phyloP scores from a whole-genome alignment of 2,113 vertebrate genomes.

The Panurus biarmicus region DNA sequence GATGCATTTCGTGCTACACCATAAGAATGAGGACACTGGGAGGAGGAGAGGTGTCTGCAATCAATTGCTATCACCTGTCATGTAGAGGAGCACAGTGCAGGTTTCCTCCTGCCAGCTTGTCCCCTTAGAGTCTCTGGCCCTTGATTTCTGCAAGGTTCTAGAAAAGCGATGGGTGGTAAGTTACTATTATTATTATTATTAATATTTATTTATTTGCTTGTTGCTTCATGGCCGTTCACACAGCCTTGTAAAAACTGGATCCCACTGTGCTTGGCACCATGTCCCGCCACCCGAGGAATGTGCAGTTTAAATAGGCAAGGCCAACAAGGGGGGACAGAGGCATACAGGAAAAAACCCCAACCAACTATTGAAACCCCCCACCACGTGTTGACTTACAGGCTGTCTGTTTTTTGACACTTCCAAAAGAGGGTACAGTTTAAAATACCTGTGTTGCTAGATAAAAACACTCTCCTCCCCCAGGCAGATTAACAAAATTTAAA shows the following conservation, averaged over 20 bases:
- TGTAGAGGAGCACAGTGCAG: not conserved
- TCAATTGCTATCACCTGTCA: not conserved
- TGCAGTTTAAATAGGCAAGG: not conserved
- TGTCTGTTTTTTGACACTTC: not conserved
- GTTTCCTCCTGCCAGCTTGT: not conserved
- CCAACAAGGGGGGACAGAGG: not conserved
- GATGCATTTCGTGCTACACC: not conserved
- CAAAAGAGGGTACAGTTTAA: not conserved
- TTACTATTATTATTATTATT: not conserved
- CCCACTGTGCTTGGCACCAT: not conserved
- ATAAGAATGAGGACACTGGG: not conserved
- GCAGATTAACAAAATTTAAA: slow-evolving; percentile 28
- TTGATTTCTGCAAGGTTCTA: not conserved
- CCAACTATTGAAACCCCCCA: not conserved
- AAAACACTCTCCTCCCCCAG: not conserved
- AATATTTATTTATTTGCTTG: not conserved
- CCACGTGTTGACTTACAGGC: not conserved
- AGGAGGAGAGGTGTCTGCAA: not conserved
- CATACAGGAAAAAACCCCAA: not conserved
- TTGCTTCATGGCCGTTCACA: not conserved
- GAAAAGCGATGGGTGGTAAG: not conserved
- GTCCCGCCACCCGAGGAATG: not conserved
- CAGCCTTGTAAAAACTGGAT: not conserved
- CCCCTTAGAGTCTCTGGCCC: not conserved
- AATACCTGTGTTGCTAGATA: slow-evolving; percentile 18